Conservation (phyloP, 2,888 invertebrate species). For the Harmothoe impar region DNA sequence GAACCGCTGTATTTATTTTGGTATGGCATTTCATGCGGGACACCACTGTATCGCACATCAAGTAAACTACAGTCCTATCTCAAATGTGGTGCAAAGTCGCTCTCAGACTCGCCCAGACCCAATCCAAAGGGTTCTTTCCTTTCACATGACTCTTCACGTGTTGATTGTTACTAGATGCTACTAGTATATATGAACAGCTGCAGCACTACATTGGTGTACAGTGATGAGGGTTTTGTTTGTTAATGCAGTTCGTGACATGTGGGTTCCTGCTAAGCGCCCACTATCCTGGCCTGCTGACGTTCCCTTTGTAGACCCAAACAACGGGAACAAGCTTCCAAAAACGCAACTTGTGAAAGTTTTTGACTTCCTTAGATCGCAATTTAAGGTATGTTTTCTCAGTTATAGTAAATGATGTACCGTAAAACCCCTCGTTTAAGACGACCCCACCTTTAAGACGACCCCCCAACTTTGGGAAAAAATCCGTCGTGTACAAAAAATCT, state of each 20-base stretch:
- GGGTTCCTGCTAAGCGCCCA: background rate
- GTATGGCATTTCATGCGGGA: background rate
- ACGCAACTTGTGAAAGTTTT: background rate
- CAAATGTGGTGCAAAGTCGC: too few species aligned
- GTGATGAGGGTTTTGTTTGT: background rate
- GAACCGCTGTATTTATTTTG: too few species aligned
- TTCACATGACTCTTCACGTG: too few species aligned
- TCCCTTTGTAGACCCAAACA: background rate
- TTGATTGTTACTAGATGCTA: too few species aligned
- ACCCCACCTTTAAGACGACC: too few species aligned
- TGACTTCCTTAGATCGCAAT: background rate
- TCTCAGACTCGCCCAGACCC: too few species aligned
- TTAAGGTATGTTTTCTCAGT: background rate
- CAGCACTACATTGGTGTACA: too few species aligned
- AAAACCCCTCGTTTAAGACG: too few species aligned
- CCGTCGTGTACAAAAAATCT: background rate
- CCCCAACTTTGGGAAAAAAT: too few species aligned
- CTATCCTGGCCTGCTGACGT: background rate
- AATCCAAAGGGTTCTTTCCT: too few species aligned
- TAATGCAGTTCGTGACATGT: conserved; percentile 17
- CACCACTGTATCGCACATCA: background rate
- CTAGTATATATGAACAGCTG: too few species aligned
- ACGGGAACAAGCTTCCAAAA: conserved; percentile 24
- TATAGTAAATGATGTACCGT: too few species aligned
- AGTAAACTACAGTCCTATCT: background rate